Evolutionary conservation across 2,797 vertebrate genomes (phyloP).

Genomic region (Chelon labrosus): DNA sequence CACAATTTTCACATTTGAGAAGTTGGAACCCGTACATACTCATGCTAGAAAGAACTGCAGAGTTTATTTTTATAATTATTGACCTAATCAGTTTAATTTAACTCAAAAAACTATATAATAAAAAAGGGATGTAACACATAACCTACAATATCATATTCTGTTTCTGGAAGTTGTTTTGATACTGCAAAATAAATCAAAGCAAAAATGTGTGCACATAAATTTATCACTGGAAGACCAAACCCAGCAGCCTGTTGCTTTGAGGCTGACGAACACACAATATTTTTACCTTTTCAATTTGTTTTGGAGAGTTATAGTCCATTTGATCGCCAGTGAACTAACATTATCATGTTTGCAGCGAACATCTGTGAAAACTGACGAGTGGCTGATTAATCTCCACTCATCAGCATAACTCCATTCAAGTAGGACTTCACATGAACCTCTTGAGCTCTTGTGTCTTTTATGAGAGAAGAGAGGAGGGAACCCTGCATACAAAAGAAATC

Average conservation of each 20-base stretch:
- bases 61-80: no score
- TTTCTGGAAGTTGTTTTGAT: no score
- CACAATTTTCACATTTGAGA: no score
- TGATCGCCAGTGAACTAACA: neutral
- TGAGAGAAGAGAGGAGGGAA: constrained; percentile 34
- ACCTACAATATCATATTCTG: no score
- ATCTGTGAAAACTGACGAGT: constrained; percentile 21
- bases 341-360: constrained; percentile 33
- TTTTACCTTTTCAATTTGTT: neutral
- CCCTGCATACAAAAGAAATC: constrained; percentile 42
- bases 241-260: constrained; percentile 11
- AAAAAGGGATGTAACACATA: no score
- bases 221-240: neutral
- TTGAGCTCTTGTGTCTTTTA: constrained; percentile 47
- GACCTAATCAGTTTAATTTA: no score
- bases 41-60: no score
- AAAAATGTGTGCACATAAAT: neutral
- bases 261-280: neutral
- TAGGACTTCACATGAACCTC: constrained; percentile 40
- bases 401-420: constrained; percentile 52
- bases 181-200: neutral
- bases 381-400: constrained; percentile 24
- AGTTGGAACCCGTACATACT: no score
- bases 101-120: no score
- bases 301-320: neutral